A percentile compares a stretch with the other conserved stretches of the same genome.
Conservation (phyloP, 1,140 invertebrate species). For the Aplysia californica region DNA sequence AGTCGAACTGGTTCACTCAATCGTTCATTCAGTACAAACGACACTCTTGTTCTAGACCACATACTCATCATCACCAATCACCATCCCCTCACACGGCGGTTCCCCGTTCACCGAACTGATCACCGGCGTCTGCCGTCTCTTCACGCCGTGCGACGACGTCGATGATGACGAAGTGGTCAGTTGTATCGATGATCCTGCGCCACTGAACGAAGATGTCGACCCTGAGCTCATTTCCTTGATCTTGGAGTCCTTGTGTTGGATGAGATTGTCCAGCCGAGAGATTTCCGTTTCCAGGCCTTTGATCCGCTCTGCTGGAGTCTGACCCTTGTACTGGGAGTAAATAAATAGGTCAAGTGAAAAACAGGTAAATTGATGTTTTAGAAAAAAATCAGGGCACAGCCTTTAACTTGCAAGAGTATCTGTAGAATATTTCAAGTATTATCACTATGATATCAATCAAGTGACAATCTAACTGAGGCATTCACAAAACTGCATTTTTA, state of each 20-base stretch:
- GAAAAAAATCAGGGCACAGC: too few relatives aligned
- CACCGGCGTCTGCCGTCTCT: too few relatives aligned
- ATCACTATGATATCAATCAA: too few relatives aligned
- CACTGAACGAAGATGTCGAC: too few relatives aligned
- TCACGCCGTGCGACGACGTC: not conserved
- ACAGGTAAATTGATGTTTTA: too few relatives aligned
- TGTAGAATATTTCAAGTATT: too few relatives aligned
- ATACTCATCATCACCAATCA: slow-evolving; percentile 25
- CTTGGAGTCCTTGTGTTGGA: slow-evolving; percentile 7
- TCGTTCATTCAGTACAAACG: too few relatives aligned
- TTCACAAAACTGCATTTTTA: too few relatives aligned
- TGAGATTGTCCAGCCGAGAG: slow-evolving; percentile 21
- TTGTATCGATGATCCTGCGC: not conserved
- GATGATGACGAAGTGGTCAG: not conserved
- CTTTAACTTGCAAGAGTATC: too few relatives aligned
- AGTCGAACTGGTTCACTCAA: too few relatives aligned
- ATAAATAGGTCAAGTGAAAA: not conserved
- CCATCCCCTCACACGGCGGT: slow-evolving; percentile 19
- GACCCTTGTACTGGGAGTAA: slow-evolving; percentile 18
- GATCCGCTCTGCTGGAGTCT: slow-evolving; percentile 13
- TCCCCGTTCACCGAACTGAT: slow-evolving; percentile 4
- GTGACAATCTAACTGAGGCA: too few relatives aligned
- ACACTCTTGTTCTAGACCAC: too few relatives aligned
- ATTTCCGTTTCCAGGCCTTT: slow-evolving; percentile 19
- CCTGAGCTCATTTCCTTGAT: slow-evolving; percentile 4